phyloP scores from a whole-genome alignment of 2,797 vertebrate species.

The Pseudochirops corinnae region DNA sequence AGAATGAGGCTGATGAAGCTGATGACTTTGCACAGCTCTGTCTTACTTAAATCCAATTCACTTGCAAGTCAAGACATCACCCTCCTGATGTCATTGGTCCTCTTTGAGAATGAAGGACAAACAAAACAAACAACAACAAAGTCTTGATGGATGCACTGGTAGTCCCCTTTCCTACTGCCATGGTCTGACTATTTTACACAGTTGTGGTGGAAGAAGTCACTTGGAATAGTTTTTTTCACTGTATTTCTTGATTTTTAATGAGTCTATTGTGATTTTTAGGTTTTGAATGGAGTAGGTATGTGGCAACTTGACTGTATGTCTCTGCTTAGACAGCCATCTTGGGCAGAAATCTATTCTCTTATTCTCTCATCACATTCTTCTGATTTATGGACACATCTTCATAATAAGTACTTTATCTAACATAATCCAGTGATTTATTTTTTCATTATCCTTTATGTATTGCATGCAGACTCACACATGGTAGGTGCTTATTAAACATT shows the following conservation, averaged over 20 bases:
- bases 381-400: background rate
- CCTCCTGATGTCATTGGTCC: background rate
- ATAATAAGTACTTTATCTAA: background rate
- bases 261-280: background rate
- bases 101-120: background rate
- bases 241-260: background rate
- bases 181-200: background rate
- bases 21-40: background rate
- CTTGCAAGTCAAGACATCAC: background rate
- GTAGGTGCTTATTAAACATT: background rate
- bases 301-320: background rate
- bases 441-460: background rate
- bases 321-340: background rate
- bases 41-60: background rate
- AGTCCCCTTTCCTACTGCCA: background rate
- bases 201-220: background rate
- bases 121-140: background rate
- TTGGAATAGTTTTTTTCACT: background rate
- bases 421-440: background rate
- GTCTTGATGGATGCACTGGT: background rate
- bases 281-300: background rate
- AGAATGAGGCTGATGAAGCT: no score
- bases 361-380: background rate
- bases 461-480: background rate
- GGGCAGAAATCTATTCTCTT: background rate